phyloP scores from a whole-genome alignment of 2,888 invertebrate genomes.

The Elegia similella region DNA sequence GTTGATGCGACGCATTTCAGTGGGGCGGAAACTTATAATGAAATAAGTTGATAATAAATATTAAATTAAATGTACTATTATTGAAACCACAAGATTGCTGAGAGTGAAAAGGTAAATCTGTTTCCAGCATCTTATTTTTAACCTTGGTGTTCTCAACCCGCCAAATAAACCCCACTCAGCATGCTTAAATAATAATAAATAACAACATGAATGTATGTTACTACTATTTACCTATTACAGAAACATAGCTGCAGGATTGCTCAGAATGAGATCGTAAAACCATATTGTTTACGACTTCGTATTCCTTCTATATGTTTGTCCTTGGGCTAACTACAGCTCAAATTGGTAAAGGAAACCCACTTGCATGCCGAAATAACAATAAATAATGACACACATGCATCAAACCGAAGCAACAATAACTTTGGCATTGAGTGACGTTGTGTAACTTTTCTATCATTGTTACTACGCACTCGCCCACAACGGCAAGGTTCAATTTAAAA shows the following conservation, averaged over 20 bases:
- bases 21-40: too few species aligned
- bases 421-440: slow-evolving; percentile 9
- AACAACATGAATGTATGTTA: too few species aligned
- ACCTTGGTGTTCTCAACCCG: too few species aligned
- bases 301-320: background rate
- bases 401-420: slow-evolving; percentile 2
- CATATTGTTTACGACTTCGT: background rate
- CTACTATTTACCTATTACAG: too few species aligned
- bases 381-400: background rate
- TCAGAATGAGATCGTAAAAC: background rate
- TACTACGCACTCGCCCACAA: slow-evolving; percentile 12
- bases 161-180: too few species aligned
- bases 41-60: too few species aligned
- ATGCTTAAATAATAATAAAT: too few species aligned
- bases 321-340: background rate
- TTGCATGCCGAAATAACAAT: background rate
- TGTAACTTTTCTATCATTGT: slow-evolving; percentile 12
- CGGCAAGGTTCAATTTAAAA: slow-evolving; percentile 14
- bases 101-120: too few species aligned
- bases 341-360: background rate
- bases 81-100: too few species aligned
- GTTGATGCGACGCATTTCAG: too few species aligned
- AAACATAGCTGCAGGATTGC: background rate
- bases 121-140: too few species aligned
- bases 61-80: too few species aligned